These are phyloP conservation scores for Dendrolimus kikuchii DNA, from an alignment of 1,140 invertebrate genomes.

Conservation along the genomic window DNA sequence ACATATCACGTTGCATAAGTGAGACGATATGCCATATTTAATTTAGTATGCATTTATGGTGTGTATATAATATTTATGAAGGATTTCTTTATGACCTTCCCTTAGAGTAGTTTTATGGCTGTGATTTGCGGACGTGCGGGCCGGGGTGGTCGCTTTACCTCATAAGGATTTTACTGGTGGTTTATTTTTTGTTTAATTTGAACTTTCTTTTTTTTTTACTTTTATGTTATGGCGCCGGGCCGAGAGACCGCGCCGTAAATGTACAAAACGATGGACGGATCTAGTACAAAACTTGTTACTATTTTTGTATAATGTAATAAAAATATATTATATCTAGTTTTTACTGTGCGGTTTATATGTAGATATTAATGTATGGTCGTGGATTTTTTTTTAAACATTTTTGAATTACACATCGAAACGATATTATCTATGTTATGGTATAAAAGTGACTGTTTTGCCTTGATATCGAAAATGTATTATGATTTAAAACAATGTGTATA, in stretches of 20 bases:
- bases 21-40: constrained; percentile 12
- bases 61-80: constrained; percentile 8
- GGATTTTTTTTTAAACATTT: constrained; percentile 10
- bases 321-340: constrained; percentile 47
- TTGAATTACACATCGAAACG: no score
- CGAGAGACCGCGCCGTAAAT: constrained; percentile 47
- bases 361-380: constrained; percentile 38
- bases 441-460: no score
- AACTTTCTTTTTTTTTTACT: constrained; percentile 8
- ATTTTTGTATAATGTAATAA: constrained; percentile 67
- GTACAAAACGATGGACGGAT: constrained; percentile 60
- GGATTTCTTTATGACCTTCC: constrained; percentile 7
- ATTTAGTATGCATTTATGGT: constrained; percentile 3
- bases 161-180: no score
- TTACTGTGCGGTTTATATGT: constrained; percentile 38
- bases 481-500: no score
- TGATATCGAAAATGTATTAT: no score
- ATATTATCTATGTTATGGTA: no score
- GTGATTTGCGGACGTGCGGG: constrained; percentile 15
- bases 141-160: no score
- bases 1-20: no score
- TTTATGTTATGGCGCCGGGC: constrained; percentile 2
- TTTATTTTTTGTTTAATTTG: no score
- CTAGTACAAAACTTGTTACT: constrained; percentile 70
- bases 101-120: constrained; percentile 6